phyloP scores from a whole-genome alignment of 2,888 invertebrate species.

The Cepaea hortensis region DNA sequence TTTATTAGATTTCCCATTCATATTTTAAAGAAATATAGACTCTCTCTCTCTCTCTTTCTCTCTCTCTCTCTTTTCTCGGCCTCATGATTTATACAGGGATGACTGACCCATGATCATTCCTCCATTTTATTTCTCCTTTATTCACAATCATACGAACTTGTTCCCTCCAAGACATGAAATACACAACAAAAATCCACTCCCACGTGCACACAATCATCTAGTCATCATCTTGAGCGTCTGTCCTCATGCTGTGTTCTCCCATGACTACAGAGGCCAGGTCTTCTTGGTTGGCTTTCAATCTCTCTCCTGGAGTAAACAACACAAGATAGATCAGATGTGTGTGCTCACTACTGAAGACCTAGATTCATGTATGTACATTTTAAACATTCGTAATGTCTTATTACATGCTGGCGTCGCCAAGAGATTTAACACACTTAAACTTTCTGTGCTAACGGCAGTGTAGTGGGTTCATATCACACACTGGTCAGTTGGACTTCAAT shows the following conservation, averaged over 20 bases:
- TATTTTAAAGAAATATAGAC: too few relatives aligned
- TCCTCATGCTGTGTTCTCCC: constrained; percentile 59
- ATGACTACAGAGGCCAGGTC: constrained; percentile 68
- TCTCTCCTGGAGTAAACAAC: constrained; percentile 61
- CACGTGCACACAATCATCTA: background rate
- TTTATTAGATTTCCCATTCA: too few relatives aligned
- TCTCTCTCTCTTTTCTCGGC: too few relatives aligned
- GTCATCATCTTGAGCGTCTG: constrained; percentile 58
- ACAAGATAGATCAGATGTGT: background rate
- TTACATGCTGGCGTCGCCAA: background rate
- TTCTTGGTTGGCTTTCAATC: constrained; percentile 66
- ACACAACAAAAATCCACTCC: background rate
- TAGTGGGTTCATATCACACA: too few relatives aligned
- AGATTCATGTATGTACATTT: background rate
- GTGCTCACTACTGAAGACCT: background rate
- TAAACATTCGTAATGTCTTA: background rate
- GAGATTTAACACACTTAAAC: background rate
- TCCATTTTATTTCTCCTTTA: too few relatives aligned
- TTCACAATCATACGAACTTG: too few relatives aligned
- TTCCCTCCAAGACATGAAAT: too few relatives aligned
- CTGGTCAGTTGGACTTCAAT: too few relatives aligned
- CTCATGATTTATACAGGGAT: too few relatives aligned
- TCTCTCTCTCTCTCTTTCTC: too few relatives aligned
- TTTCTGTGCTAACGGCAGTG: too few relatives aligned
- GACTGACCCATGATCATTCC: too few relatives aligned